Evolutionary conservation across 2,113 vertebrate genomes (phyloP), one percentile per base, ranked within the genome.

Genomic region (Chascanopsetta lugubris): DNA sequence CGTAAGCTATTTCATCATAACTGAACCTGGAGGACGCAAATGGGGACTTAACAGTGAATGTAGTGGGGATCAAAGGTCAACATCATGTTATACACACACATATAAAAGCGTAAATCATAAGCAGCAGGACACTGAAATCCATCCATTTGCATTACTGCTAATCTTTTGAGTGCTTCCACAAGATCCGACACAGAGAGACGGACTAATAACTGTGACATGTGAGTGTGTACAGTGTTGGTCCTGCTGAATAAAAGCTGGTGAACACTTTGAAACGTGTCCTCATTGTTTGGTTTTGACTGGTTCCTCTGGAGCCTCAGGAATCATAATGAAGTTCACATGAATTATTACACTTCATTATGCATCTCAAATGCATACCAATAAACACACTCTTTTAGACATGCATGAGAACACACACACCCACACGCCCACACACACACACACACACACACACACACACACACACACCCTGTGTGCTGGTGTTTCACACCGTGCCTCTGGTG

Each of bases 401-500:
- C 30, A 72, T 64, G 18, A 47, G 7, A 38, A 75, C 29, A 45
- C 42, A 72, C 62, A 75, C 4, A 30, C 22, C 61, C 22, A 40
- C 43, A 61, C 34, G 65, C 45, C 54, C 34, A 32, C 24, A 69
- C 42, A 70, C 46, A 72, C 62, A 75, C 4, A 30, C 22, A 63
- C 22, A 40, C 43, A 61, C 34, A 68, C 45, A 57, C 34, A 32
- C 24, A 69, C 42, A 70, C 46, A 72, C 60, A 75, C 68, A 77
- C 25, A 61, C 32, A 7, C 7, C 22, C 51, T 60, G 67, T 72
- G 34, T 77, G 22, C 67, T 80, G 69, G 66, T 82, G 64, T 79
- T 86, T 82, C 69, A 69, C 75, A 72, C 62, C 13, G 13, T 25
- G n/a, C 49, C 82, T 49, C 62, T 61, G 64, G 76, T 77, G 82